These are phyloP conservation scores for Cynocephalus volans DNA, from an alignment of 2,113 vertebrate genomes.

Conservation along the genomic window DNA sequence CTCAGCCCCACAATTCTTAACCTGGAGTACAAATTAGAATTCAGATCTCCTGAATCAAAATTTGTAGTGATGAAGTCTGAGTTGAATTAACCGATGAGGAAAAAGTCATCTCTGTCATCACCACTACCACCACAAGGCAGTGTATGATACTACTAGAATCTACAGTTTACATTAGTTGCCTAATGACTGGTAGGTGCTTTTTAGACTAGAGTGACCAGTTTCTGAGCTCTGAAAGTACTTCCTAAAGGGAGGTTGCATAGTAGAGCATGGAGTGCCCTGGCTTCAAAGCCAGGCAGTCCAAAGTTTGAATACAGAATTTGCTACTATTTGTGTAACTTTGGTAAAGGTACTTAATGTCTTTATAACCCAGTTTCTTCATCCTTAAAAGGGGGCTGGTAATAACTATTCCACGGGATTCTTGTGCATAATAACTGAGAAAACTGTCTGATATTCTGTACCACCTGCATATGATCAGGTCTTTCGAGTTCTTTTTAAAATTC, in stretches of 20 bases:
- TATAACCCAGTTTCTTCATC: not conserved
- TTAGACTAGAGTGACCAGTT: not conserved
- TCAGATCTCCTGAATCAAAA: constrained; percentile 16
- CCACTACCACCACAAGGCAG: not conserved
- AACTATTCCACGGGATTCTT: constrained; percentile 4
- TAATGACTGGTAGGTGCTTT: not conserved
- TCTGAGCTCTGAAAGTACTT: not conserved
- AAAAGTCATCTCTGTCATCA: constrained; percentile 22
- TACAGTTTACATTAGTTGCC: not conserved
- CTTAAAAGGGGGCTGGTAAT: not conserved
- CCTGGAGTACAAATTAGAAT: constrained; percentile 29
- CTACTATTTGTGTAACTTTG: not conserved
- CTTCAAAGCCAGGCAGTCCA: not conserved
- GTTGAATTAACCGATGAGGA: constrained; percentile 10
- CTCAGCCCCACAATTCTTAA: not conserved
- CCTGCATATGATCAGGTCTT: not conserved
- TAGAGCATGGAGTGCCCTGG: not conserved
- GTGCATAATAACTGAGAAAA: constrained; percentile 49
- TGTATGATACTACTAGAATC: not conserved
- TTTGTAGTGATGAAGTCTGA: not conserved
- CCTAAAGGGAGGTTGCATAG: not conserved
- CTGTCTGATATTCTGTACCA: not conserved
- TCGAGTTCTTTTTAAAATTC: constrained; percentile 31
- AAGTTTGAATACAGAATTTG: not conserved
- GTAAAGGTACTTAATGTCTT: constrained; percentile 1